Conservation (phyloP, 2,888 invertebrate species). For the Tenthredo mesomela region DNA sequence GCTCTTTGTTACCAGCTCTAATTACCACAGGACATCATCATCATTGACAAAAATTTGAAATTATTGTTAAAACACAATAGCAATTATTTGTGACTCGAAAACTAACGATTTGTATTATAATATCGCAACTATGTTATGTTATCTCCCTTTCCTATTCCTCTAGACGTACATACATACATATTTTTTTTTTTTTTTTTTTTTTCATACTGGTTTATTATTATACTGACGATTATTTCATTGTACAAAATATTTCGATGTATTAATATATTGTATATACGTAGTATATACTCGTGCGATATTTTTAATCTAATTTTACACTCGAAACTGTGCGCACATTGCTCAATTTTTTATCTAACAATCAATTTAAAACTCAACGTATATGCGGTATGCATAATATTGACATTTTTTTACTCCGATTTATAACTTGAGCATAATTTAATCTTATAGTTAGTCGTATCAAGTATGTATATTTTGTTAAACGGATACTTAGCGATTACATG, state of each 20-base stretch:
- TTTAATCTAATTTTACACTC: conserved; percentile 17
- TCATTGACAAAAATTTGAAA: conserved; percentile 75
- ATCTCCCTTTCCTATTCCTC: background rate
- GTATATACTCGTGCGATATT: conserved; percentile 24
- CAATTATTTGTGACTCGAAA: conserved; percentile 3
- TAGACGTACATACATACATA: background rate
- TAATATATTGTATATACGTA: conserved; percentile 4
- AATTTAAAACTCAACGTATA: conserved; percentile 20
- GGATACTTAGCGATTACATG: conserved; percentile 9
- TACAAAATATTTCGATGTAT: background rate
- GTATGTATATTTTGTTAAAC: conserved; percentile 37
- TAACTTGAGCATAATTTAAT: background rate
- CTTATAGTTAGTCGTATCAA: background rate
- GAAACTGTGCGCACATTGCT: conserved; percentile 28
- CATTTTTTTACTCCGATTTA: conserved; percentile 37
- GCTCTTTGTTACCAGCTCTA: conserved; percentile 92
- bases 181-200: background rate
- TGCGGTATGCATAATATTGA: background rate
- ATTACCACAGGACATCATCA: conserved; percentile 96
- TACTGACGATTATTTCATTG: conserved; percentile 14
- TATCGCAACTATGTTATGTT: background rate
- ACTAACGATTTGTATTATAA: conserved; percentile 22
- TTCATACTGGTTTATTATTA: background rate
- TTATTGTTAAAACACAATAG: background rate
- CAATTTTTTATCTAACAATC: conserved; percentile 14